Base-by-base conservation (phyloP, 2,888 invertebrate genomes). In the Acanthosepion pharaonis region DNA sequence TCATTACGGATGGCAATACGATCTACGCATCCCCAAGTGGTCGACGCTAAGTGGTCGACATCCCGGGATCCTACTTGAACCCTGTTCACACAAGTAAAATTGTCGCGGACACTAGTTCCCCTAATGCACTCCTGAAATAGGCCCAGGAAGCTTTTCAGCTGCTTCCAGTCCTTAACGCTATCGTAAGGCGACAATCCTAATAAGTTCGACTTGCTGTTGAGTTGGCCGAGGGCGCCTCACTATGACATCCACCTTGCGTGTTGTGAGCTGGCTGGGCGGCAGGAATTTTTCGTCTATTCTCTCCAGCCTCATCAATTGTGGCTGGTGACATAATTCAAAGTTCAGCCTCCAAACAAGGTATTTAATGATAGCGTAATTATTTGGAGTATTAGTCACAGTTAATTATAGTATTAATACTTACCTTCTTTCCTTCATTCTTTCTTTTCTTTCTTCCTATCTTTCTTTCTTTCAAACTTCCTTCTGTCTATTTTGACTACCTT, bases 61-160 rank as follows among this genome's bases (percentile, higher is more conserved):
- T 78, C 78, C 78, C 20, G n/a, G 78, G 11, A n/a, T 78, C n/a
- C 78, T n/a, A 78, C 78, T 78, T 78, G 78, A 78, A 78, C 78
- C 78, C 78, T 78, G 78, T 78, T 78, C 78, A 33, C 78, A 11
- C n/a, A 33, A 78, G n/a, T 78, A 33, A n/a, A 78, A 78, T 78
- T 78, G 15, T 78, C 78, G n/a, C 15, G 78, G 33, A 78, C n/a
- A 78, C n/a, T 23, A n/a, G n/a, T 78, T 11, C 78, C 11, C 78
- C 78, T 18, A 15, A 78, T n/a, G n/a, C n/a, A 78, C n/a, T 78
- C 11, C 78, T 78, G n/a, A 78, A 78, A 78, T 78, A 78, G 15
- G 33, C 78, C 78, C 78, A 78, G 78, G 78, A n/a, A 78, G n/a
- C 78, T 78, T 78, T 78, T 78, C 78, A 78, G n/a, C 78, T 78